A percentile compares a stretch with the other conserved stretches of the same genome.
Conservation (phyloP, 2,888 invertebrate species). For the Neoitamus cyanurus region DNA sequence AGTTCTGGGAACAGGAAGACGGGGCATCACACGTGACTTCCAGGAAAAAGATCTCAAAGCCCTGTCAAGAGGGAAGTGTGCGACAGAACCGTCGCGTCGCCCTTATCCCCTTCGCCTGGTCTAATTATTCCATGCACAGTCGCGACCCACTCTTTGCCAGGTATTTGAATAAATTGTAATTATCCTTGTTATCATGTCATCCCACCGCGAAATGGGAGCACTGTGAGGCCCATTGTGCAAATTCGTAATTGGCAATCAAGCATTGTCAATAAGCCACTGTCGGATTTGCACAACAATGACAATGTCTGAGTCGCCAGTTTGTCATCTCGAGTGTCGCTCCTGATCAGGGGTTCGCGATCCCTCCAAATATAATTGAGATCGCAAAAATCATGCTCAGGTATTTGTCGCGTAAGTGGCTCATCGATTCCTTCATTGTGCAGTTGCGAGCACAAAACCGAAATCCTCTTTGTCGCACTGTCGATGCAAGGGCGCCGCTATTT, state of each 20-base stretch:
- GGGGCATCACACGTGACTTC: constrained; percentile 9
- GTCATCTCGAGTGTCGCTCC: neutral
- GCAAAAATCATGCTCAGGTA: constrained; percentile 37
- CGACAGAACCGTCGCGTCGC: neutral
- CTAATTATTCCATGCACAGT: neutral
- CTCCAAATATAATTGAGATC: constrained; percentile 35
- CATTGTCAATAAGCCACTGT: constrained; percentile 41
- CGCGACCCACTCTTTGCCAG: neutral
- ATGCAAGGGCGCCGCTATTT: neutral
- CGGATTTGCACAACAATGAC: constrained; percentile 28
- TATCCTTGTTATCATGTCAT: neutral
- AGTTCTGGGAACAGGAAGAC: constrained; percentile 31
- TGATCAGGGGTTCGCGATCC: neutral
- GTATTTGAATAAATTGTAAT: constrained; percentile 8
- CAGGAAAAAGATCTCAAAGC: neutral
- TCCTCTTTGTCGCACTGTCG: constrained; percentile 28
- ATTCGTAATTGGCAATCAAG: constrained; percentile 41
- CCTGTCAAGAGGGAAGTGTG: constrained; percentile 20
- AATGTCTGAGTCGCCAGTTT: neutral
- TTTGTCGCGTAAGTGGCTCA: constrained; percentile 38
- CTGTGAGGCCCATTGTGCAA: constrained; percentile 13
- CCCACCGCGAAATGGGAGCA: neutral
- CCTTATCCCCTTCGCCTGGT: neutral
- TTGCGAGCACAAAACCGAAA: neutral
- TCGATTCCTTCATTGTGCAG: constrained; percentile 25